Evolutionary conservation across 35 echinoderm and acorn worm genomes (phyloP), one percentile per base, ranked within the genome.

Genomic region (Apostichopus japonicus): DNA sequence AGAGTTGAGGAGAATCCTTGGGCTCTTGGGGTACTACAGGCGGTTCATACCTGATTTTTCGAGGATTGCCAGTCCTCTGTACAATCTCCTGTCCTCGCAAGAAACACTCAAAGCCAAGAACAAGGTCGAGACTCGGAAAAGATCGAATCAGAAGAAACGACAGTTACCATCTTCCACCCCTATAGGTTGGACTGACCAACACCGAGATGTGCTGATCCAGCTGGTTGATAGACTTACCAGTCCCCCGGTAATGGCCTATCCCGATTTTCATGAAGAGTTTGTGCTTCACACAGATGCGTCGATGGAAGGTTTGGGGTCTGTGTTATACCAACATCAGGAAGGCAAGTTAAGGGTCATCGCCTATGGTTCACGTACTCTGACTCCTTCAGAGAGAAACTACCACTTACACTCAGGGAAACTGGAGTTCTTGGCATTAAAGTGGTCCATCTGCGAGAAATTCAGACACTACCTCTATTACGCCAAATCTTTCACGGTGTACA

Each of bases 241-340:
- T 5, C 87, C 93, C 80, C 93, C 90, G 4, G 57, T 94, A 4
- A 92, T 94, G 93, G 93, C 78, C 21, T 94, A 65, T 55, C 93
- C 88, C 6, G 61, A 92, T 23, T 92, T 77, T 63, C 11, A 82
- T 0, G 23, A 86, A 55, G 70, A 70, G 7, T 95, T 92, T 65
- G 63, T 92, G 16, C 33, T 94, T 1, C 78, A 86, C 77, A 92
- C 52, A 88, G 72, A 59, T 86, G 90, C 90, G 6, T 93, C 92
- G 1, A 87, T 75, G 71, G 92, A 65, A 44, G 84, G 84, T 19
- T 77, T 93, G 1, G 86, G 86, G 24, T 84, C 63, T 24, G 72
- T 93, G n/a, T 54, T 88, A 27, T 79, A 90, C 52, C 84, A 79
- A 84, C 67, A 44, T 53, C 63, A 88, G 63, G 51, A 79, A 56